phyloP scores from a whole-genome alignment of 2,888 invertebrate species.

The Xestia c-nigrum region DNA sequence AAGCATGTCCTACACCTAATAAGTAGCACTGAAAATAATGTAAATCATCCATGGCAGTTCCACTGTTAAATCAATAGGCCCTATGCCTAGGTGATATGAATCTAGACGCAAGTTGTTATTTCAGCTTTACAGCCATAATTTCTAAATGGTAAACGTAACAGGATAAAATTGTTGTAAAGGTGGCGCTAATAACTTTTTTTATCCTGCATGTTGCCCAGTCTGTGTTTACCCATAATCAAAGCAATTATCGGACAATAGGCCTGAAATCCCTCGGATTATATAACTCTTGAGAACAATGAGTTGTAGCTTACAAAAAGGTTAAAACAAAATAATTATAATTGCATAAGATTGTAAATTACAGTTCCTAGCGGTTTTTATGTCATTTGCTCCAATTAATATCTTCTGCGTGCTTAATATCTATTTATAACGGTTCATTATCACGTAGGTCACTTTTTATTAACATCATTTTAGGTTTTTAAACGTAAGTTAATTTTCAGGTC shows the following conservation, averaged over 20 bases:
- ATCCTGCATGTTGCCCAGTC: not conserved
- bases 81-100: not conserved
- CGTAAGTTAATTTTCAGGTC: slow-evolving; percentile 89
- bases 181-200: slow-evolving; percentile 2
- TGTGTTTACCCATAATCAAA: not conserved
- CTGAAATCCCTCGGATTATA: slow-evolving; percentile 27
- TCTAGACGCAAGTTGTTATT: not conserved
- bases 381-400: slow-evolving; percentile 2
- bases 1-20: not conserved
- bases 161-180: not conserved
- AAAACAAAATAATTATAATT: slow-evolving; percentile 10
- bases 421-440: slow-evolving; percentile 5
- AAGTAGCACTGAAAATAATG: not conserved
- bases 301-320: slow-evolving; percentile 6
- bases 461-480: slow-evolving; percentile 20
- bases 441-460: slow-evolving; percentile 10
- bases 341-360: not conserved
- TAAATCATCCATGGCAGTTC: not conserved
- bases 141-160: not conserved
- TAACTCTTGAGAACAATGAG: slow-evolving; percentile 29
- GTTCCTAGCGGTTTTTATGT: slow-evolving; percentile 4
- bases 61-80: slow-evolving; percentile 28
- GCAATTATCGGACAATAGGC: slow-evolving; percentile 3
- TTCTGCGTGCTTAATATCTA: not conserved
- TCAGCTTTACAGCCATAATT: not conserved